These are phyloP conservation scores for Marisa cornuarietis DNA, from an alignment of 1,140 invertebrate species.

Conservation along the genomic window DNA sequence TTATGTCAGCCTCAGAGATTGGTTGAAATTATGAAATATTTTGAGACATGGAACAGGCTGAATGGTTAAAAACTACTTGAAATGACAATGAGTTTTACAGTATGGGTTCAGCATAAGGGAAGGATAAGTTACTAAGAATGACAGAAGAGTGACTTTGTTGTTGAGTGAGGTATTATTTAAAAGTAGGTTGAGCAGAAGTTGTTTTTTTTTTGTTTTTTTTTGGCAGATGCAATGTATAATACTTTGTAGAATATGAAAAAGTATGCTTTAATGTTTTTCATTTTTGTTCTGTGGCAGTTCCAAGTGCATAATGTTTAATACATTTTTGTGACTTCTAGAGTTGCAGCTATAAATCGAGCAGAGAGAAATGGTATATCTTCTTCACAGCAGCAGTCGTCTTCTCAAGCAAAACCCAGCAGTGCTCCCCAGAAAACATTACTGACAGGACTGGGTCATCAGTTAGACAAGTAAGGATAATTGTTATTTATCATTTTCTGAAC, in stretches of 20 bases:
- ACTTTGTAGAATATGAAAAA: neutral
- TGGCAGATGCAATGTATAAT: neutral
- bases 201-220: neutral
- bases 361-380: conserved; percentile 31
- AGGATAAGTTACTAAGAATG: too few species aligned
- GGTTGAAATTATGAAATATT: too few species aligned
- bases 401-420: conserved; percentile 14
- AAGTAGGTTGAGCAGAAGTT: too few species aligned
- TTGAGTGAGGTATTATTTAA: too few species aligned
- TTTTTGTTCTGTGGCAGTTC: neutral
- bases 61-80: too few species aligned
- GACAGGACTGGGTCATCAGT: conserved; percentile 41
- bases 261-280: neutral
- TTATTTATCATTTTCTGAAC: too few species aligned
- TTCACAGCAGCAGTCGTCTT: conserved; percentile 18
- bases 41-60: too few species aligned
- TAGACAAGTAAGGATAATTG: conserved; percentile 42
- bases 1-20: too few species aligned
- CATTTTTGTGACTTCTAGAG: conserved; percentile 57
- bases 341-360: conserved; percentile 67
- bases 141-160: too few species aligned
- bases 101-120: too few species aligned
- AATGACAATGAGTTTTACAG: too few species aligned
- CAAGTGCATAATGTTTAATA: neutral
- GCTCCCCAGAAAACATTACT: conserved; percentile 45